phyloP scores from a whole-genome alignment of 2,888 invertebrate genomes.

The Metellina segmentata region DNA sequence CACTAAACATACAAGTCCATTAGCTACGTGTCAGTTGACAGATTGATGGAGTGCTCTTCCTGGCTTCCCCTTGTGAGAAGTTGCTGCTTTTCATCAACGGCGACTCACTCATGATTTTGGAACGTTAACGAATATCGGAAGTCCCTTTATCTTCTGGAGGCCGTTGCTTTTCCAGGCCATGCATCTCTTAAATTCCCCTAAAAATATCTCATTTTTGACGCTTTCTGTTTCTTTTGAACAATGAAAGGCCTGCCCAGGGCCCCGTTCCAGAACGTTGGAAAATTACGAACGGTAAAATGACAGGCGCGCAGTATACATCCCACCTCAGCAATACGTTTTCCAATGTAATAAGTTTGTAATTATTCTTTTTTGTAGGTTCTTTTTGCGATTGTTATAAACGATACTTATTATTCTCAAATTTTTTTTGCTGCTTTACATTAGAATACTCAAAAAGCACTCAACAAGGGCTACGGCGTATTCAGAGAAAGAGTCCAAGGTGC shows the following conservation, averaged over 20 bases:
- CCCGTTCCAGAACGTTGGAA: too few relatives aligned
- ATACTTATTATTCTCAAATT: too few relatives aligned
- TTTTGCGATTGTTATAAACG: too few relatives aligned
- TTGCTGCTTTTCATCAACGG: slow-evolving; percentile 27
- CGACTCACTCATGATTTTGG: slow-evolving; percentile 20
- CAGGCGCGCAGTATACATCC: too few relatives aligned
- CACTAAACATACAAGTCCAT: slow-evolving; percentile 6
- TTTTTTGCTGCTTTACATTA: too few relatives aligned
- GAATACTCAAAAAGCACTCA: too few relatives aligned
- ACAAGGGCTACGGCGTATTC: too few relatives aligned
- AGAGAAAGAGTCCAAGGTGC: too few relatives aligned
- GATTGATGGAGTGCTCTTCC: slow-evolving; percentile 47
- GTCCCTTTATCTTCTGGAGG: neutral
- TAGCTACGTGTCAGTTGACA: slow-evolving; percentile 48
- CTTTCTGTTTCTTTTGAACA: neutral
- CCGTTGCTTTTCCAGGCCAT: neutral
- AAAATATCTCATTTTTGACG: neutral
- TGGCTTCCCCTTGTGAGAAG: slow-evolving; percentile 14
- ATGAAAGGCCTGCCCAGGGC: neutral
- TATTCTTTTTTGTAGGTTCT: too few relatives aligned
- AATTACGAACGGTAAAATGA: too few relatives aligned
- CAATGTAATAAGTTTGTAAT: too few relatives aligned
- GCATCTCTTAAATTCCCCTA: neutral
- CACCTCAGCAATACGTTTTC: too few relatives aligned
- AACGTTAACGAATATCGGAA: slow-evolving; percentile 32